Evolutionary conservation across 2,888 invertebrate genomes (phyloP), one percentile per base, ranked within the genome.

Genomic region (Blera fallax): DNA sequence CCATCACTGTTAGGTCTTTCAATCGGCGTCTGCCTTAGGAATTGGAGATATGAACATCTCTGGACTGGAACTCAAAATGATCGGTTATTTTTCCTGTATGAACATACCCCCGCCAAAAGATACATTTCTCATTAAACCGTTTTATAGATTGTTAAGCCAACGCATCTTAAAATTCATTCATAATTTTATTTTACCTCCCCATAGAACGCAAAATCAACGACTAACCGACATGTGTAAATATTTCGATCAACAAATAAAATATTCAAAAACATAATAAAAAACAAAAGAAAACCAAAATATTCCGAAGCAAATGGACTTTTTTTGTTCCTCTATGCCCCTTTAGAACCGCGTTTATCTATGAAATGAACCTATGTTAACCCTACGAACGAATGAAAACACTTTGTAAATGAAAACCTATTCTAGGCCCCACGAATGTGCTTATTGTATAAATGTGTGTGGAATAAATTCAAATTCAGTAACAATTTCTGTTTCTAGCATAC

Each of bases 401-500:
- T 43, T 45, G 62, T 67, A 72, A 54, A 64, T 64, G 43, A 43
- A 18, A 54, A 64, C 10, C 2, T 45, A 45, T 45, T n/a, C 29
- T n/a, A 24, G 34, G 48, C 16, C 45, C 27, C 21, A 58, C 16
- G 45, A 48, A 48, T 64, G 21, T 21, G 62, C 62, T 73, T 40
- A 18, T 40, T 64, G 50, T 50, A 45, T 24, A 3, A 34, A 24
- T 34, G 18, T 58, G 58, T 70, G 48, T 48, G 48, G 29, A 45
- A 14, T 10, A 21, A 3, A 29, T 48, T 34, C 14, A 32, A n/a
- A 34, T 37, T 43, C 43, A 73, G 64, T 32, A 54, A 54, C 14
- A 43, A 54, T 43, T 52, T 54, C 32, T 54, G 74, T 65, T 52
- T 27, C 18, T 58, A 56, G 48, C 37, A n/a, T n/a, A n/a, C n/a